These are phyloP conservation scores for Drosophila mayaguana DNA, from an alignment of 2,888 invertebrate genomes.

Conservation along the genomic window DNA sequence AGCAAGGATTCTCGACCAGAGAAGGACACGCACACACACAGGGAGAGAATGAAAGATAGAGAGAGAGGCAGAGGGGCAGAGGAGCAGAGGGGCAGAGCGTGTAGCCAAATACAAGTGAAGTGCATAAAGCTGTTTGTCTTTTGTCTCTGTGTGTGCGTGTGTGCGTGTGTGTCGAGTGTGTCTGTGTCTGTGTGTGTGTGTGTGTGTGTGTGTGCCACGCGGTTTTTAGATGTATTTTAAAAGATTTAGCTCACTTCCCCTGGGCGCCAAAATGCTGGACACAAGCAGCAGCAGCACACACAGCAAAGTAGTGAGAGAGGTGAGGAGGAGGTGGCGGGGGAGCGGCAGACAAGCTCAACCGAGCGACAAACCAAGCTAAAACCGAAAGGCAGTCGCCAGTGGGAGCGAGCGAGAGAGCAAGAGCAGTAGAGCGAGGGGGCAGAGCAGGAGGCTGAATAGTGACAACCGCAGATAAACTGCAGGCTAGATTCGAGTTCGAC, in stretches of 20 bases:
- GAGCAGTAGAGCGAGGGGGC: not conserved
- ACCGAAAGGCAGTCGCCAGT: not conserved
- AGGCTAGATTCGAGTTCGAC: constrained; percentile 29
- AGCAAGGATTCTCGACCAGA: constrained; percentile 10
- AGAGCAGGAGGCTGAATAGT: not conserved
- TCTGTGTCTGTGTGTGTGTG: constrained; percentile 1
- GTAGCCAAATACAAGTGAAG: constrained; percentile 49
- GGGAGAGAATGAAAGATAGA: not conserved
- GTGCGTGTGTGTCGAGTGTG: not conserved
- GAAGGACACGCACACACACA: not conserved
- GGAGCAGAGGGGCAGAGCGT: not conserved
- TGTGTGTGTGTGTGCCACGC: constrained; percentile 31
- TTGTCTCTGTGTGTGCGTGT: constrained; percentile 4
- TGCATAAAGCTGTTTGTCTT: constrained; percentile 70
- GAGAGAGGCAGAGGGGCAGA: no score
- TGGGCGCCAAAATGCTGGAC: constrained; percentile 66
- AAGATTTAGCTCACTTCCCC: constrained; percentile 71
- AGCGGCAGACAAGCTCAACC: constrained; percentile 24
- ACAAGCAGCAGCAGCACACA: constrained; percentile 31
- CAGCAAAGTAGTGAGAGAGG: not conserved
- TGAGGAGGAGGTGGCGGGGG: not conserved
- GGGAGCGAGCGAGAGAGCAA: not conserved
- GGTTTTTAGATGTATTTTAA: constrained; percentile 71
- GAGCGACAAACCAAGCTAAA: constrained; percentile 51
- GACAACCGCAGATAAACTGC: constrained; percentile 72